These are phyloP conservation scores for Halictus rubicundus DNA, from an alignment of 1,140 invertebrate species.

Conservation along the genomic window DNA sequence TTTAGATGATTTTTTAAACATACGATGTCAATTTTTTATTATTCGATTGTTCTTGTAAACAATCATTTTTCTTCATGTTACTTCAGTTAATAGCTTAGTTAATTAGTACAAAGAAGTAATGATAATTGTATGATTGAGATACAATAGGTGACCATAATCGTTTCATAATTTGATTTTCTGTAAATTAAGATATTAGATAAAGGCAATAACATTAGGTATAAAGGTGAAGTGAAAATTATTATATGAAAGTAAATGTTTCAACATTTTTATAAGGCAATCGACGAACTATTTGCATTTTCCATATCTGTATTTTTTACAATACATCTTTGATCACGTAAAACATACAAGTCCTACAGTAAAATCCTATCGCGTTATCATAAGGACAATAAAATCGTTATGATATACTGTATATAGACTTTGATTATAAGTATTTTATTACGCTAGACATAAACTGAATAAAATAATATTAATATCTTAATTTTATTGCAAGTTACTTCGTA, in stretches of 20 bases:
- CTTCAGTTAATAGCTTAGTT: background rate
- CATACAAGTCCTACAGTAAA: background rate
- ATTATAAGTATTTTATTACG: slow-evolving; percentile 27
- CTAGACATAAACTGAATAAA: slow-evolving; percentile 19
- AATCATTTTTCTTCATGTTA: slow-evolving; percentile 3
- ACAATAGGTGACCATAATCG: background rate
- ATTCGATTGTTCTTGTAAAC: slow-evolving; percentile 2
- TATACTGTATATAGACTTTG: background rate
- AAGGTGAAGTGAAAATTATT: background rate
- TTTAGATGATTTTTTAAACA: slow-evolving; percentile 20
- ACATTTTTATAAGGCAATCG: slow-evolving; percentile 7
- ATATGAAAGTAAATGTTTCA: background rate
- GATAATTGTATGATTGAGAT: slow-evolving; percentile 4
- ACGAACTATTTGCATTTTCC: background rate
- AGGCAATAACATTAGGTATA: background rate
- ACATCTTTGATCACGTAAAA: slow-evolving; percentile 2
- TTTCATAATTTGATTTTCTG: slow-evolving; percentile 15
- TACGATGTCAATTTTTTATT: slow-evolving; percentile 29
- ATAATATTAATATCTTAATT: slow-evolving; percentile 16
- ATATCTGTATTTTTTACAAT: background rate
- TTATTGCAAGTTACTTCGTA: slow-evolving; percentile 16
- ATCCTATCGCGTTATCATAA: background rate
- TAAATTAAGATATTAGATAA: slow-evolving; percentile 7
- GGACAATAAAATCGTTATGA: background rate
- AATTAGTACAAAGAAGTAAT: slow-evolving; percentile 28